Conservation (phyloP, 2,888 invertebrate genomes). For the Tipula lateralis region DNA sequence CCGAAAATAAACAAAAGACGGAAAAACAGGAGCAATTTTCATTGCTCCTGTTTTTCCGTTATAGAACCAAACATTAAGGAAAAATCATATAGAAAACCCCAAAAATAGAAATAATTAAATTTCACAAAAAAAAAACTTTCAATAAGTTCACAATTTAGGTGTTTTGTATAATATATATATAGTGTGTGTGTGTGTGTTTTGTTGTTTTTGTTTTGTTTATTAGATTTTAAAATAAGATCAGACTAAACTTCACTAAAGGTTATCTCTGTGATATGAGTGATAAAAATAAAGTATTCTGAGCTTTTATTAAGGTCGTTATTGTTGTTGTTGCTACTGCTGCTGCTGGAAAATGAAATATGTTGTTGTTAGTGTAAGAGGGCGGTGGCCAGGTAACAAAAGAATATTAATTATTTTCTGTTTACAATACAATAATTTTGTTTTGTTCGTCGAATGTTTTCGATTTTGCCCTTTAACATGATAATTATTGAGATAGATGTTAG, state of each 20-base stretch:
- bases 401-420: constrained; percentile 13
- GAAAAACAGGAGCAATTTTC: constrained; percentile 4
- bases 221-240: background rate
- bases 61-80: background rate
- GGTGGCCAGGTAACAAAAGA: constrained; percentile 24
- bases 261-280: background rate
- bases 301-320: background rate
- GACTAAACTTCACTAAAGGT: background rate
- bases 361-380: background rate
- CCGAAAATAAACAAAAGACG: background rate
- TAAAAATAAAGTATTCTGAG: background rate
- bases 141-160: background rate
- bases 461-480: too few species aligned
- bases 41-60: too few species aligned
- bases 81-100: background rate
- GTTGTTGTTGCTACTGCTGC: background rate
- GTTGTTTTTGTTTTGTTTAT: background rate
- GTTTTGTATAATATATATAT: background rate
- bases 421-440: background rate
- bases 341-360: background rate
- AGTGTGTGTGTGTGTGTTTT: background rate
- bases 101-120: background rate
- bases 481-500: too few species aligned
- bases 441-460: background rate
- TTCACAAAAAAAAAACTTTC: background rate